Percentiles rank a stretch among this genome's conserved stretches.
Conservation (phyloP, 2,888 invertebrate genomes). For the Meiosimyza platycephala region DNA sequence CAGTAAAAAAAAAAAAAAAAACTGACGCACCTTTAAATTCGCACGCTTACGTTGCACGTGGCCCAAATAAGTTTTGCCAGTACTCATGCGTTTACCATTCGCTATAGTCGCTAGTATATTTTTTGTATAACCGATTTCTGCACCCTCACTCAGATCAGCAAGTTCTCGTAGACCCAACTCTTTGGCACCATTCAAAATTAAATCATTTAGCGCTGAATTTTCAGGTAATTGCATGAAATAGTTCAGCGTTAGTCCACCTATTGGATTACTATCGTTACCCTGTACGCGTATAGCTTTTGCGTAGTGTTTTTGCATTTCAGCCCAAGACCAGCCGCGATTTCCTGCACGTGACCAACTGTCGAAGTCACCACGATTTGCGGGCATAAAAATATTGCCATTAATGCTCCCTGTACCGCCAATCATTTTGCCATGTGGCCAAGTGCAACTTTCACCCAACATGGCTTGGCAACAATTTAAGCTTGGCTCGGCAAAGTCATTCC, state of each 20-base stretch:
- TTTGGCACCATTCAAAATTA: slow-evolving; percentile 70
- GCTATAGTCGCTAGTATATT: slow-evolving; percentile 70
- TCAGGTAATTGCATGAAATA: slow-evolving; percentile 43
- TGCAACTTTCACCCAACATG: slow-evolving; percentile 54
- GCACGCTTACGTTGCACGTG: slow-evolving; percentile 39
- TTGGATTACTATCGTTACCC: slow-evolving; percentile 62
- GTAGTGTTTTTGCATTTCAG: slow-evolving; percentile 67
- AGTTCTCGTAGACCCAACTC: slow-evolving; percentile 75
- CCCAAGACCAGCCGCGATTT: slow-evolving; percentile 71
- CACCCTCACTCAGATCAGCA: slow-evolving; percentile 73
- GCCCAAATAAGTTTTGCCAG: slow-evolving; percentile 71
- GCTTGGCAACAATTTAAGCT: slow-evolving; percentile 54
- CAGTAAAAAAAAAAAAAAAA: slow-evolving; percentile 49
- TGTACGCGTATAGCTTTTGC: slow-evolving; percentile 69
- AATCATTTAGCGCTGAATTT: slow-evolving; percentile 66
- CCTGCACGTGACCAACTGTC: slow-evolving; percentile 70
- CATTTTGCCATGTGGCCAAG: slow-evolving; percentile 75
- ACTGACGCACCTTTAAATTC: slow-evolving; percentile 54
- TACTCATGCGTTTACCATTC: slow-evolving; percentile 70
- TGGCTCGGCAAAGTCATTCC: slow-evolving; percentile 55
- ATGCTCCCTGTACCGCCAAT: slow-evolving; percentile 74
- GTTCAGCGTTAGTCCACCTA: slow-evolving; percentile 68
- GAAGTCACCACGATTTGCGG: slow-evolving; percentile 71
- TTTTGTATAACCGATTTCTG: slow-evolving; percentile 69
- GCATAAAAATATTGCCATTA: slow-evolving; percentile 74